Evolutionary conservation across 2,797 vertebrate genomes (phyloP).

Genomic region (Lepilemur septentrionalis): DNA sequence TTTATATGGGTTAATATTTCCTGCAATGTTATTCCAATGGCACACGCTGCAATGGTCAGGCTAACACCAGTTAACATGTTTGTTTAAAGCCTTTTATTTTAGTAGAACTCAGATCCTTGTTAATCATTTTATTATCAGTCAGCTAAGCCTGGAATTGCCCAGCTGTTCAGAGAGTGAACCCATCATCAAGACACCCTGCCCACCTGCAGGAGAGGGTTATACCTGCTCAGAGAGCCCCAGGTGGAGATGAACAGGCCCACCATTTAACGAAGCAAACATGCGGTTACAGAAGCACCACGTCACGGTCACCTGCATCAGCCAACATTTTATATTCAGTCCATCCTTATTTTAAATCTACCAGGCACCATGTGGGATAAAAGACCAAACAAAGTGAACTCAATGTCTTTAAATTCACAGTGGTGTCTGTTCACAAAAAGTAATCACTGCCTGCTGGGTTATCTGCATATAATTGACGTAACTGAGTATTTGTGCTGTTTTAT

Average conservation of each 20-base stretch:
- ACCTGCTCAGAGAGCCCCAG: background rate
- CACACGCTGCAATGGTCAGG: background rate
- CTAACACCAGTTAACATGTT: no score
- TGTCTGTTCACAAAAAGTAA: background rate
- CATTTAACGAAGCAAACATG: background rate
- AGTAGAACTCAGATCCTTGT: background rate
- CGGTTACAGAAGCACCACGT: background rate
- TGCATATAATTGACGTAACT: background rate
- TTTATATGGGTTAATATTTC: background rate
- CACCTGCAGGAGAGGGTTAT: fast-evolving
- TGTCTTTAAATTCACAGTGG: background rate
- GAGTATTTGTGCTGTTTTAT: background rate
- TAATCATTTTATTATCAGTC: background rate
- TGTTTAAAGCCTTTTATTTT: background rate
- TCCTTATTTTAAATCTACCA: background rate
- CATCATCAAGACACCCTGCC: background rate
- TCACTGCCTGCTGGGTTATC: fast-evolving
- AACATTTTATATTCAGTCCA: background rate
- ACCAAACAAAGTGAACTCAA: background rate
- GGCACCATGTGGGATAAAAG: no score
- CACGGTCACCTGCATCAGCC: background rate
- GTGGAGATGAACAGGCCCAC: background rate
- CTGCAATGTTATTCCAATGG: background rate
- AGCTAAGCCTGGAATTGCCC: background rate
- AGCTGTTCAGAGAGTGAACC: background rate